phyloP scores from a whole-genome alignment of 2,797 vertebrate species.

The Ceryle rudis region DNA sequence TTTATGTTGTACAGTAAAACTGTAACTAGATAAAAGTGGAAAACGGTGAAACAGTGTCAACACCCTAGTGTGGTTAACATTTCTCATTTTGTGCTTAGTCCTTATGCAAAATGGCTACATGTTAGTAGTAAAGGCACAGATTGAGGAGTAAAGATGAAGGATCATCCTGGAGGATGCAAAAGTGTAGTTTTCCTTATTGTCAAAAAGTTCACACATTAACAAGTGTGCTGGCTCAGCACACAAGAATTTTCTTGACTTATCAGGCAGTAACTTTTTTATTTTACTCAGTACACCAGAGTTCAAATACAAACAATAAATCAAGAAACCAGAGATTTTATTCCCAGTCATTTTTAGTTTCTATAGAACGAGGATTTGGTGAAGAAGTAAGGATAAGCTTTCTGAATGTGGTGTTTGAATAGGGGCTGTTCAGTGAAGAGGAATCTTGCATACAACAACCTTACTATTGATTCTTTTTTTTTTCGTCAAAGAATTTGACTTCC shows the following conservation, averaged over 20 bases:
- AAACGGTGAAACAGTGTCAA: not conserved
- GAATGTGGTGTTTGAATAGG: not conserved
- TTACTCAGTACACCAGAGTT: not conserved
- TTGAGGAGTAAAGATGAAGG: not conserved
- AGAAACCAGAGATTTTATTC: not conserved
- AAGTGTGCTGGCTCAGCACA: rapidly evolving
- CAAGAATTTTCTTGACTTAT: not conserved
- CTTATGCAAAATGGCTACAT: not conserved
- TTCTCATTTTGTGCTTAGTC: not conserved
- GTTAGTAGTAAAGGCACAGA: not conserved
- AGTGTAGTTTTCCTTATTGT: not conserved
- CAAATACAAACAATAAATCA: not conserved
- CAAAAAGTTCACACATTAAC: not conserved
- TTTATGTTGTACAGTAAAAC: not conserved
- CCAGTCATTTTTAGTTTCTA: not conserved
- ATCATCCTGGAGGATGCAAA: not conserved
- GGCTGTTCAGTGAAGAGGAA: not conserved
- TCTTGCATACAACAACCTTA: not conserved
- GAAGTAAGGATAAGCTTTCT: not conserved
- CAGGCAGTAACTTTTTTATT: not conserved
- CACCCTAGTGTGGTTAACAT: not conserved
- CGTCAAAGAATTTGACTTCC: not conserved
- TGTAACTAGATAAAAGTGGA: not conserved
- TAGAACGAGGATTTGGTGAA: not conserved
- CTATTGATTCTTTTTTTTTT: not conserved